Base-by-base conservation (phyloP, 2,888 invertebrate species). In the Tanypteryx hageni region DNA sequence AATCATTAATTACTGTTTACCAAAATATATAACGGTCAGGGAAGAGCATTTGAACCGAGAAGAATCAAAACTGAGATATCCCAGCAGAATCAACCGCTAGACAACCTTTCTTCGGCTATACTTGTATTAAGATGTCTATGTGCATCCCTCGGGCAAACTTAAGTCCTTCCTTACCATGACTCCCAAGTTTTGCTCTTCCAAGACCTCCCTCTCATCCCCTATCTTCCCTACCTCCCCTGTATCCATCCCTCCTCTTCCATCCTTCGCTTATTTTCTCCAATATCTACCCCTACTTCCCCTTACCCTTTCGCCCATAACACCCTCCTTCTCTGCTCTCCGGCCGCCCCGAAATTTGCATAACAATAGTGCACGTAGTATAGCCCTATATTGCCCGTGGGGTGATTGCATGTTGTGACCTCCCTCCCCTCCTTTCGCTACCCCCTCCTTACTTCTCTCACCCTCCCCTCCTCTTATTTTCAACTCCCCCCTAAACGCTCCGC, bases 311-410 rank as follows among this genome's bases (percentile, higher is more conserved):
- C 27, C 59, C 59, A 7, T 22, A 59, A 82, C 44, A 44, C 27
- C 61, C 61, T 59, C 31, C 61, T 86, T 31, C 86, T 56, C 56
- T 10, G 0, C 68, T 16, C 57, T 61, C 86, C 31, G 27, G 56
- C 85, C 89, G n/a, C 57, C 89, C 68, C 68, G 14, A 61, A 92
- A 93, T 93, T 93, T 93, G 93, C 93, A 93, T 93, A 93, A 93
- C 93, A 93, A 93, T 93, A 93, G 93, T 92, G 92, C 86, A 44
- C 84, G 92, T 91, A 91, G 64, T 92, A 84, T 92, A 89, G 82
- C 92, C 92, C 59, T 92, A 86, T 92, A 89, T 92, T 92, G 57
- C 86, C 92, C 86, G 76, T 59, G 76, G 84, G 92, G 92, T 91
- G 84, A 92, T 92, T 85, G 82, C 83, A 85, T 89, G 89, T 92